Conservation (phyloP, 37 sponge, comb jelly and placozoan genomes). For the Cladorhizidae sp. region DNA sequence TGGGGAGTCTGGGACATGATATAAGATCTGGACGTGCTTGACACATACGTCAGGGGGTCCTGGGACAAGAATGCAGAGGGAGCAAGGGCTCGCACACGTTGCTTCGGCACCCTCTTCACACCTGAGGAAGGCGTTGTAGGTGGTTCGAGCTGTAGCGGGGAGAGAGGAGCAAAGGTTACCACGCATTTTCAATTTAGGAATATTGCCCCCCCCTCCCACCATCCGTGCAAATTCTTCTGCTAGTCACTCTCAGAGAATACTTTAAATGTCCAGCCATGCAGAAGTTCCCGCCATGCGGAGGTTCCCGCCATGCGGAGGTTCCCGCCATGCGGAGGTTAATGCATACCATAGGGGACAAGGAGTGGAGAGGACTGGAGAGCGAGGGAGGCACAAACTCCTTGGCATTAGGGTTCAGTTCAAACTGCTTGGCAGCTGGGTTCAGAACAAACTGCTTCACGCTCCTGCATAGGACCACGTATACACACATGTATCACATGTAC, state of each 20-base stretch:
- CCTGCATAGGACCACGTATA: background rate
- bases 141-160: background rate
- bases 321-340: too few relatives aligned
- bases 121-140: too few relatives aligned
- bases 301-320: too few relatives aligned
- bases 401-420: constrained; percentile 37
- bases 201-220: too few relatives aligned
- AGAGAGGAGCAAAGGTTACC: too few relatives aligned
- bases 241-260: too few relatives aligned
- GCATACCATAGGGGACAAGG: background rate
- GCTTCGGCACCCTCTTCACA: background rate
- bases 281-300: too few relatives aligned
- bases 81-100: background rate
- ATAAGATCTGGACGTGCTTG: background rate
- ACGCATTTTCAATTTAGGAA: too few relatives aligned
- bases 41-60: background rate
- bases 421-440: constrained; percentile 44
- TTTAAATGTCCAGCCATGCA: too few relatives aligned
- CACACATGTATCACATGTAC: background rate
- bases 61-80: background rate
- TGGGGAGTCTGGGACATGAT: background rate
- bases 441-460: constrained; percentile 22
- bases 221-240: too few relatives aligned
- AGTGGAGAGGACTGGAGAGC: background rate
- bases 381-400: constrained; percentile 31